phyloP scores from a whole-genome alignment of 2,797 vertebrate genomes.

The Neoniphon sammara region DNA sequence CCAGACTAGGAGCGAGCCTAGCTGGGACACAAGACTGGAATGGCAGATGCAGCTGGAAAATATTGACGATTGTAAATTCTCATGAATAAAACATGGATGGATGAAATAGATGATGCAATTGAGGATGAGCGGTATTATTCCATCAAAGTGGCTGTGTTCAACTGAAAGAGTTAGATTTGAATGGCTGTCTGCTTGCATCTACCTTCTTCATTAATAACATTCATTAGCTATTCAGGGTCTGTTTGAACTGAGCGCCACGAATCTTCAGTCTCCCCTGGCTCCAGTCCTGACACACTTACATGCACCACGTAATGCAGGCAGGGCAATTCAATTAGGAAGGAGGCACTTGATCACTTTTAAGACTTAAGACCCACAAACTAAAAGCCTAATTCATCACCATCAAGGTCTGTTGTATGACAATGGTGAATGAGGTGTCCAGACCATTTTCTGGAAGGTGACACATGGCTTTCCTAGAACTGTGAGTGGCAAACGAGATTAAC shows the following conservation, averaged over 20 bases:
- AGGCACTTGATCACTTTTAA: slow-evolving; percentile 78
- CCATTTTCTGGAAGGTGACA: slow-evolving; percentile 73
- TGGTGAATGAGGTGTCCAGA: slow-evolving; percentile 58
- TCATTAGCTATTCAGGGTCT: slow-evolving; percentile 73
- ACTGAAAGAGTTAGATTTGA: slow-evolving; percentile 59
- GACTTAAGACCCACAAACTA: slow-evolving; percentile 64
- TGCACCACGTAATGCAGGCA: slow-evolving; percentile 67
- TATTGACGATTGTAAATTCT: slow-evolving; percentile 58
- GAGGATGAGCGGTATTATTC: slow-evolving; percentile 49
- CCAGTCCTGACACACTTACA: slow-evolving; percentile 68
- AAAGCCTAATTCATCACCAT: slow-evolving; percentile 80
- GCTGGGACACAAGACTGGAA: slow-evolving; percentile 55
- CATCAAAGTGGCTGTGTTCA: slow-evolving; percentile 47
- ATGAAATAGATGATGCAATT: slow-evolving; percentile 59
- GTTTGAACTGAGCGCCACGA: slow-evolving; percentile 54
- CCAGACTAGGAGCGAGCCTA: slow-evolving; percentile 28
- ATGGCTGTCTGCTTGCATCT: slow-evolving; percentile 70
- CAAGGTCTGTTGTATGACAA: slow-evolving; percentile 69
- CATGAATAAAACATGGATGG: slow-evolving; percentile 61
- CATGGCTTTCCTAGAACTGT: slow-evolving; percentile 60
- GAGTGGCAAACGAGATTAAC: slow-evolving; percentile 66
- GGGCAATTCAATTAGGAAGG: slow-evolving; percentile 81
- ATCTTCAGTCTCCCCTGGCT: slow-evolving; percentile 56
- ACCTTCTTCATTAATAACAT: slow-evolving; percentile 74
- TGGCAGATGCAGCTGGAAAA: slow-evolving; percentile 59